Percentiles rank a stretch among this genome's conserved stretches.
phyloP scores from a whole-genome alignment of 1,140 invertebrate species.

The Eriosoma lanigerum region DNA sequence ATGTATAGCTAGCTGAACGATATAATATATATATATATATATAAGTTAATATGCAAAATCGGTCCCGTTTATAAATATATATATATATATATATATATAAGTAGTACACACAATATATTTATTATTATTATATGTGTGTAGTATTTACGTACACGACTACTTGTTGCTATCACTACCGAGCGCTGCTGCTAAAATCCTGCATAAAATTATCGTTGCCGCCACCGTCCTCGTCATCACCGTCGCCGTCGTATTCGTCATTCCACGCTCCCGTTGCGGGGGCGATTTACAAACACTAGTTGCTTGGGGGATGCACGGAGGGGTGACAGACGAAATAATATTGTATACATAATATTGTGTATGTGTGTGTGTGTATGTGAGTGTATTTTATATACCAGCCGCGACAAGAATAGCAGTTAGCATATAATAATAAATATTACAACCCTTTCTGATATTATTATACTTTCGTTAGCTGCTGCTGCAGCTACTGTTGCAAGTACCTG shows the following conservation, averaged over 20 bases:
- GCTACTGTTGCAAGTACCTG: not conserved
- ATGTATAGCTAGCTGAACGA: not conserved
- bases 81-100: not conserved
- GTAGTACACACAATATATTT: too few relatives aligned
- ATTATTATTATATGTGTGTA: too few relatives aligned
- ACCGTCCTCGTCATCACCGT: too few relatives aligned
- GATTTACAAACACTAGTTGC: slow-evolving; percentile 31
- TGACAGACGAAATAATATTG: not conserved
- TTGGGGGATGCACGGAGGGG: not conserved
- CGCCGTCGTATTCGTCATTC: not conserved
- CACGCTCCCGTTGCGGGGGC: not conserved
- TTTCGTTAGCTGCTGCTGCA: not conserved
- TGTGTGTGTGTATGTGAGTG: not conserved
- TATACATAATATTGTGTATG: not conserved
- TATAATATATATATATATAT: not conserved
- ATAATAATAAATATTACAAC: not conserved
- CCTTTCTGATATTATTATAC: not conserved
- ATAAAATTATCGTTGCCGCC: slow-evolving; percentile 30
- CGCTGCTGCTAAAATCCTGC: slow-evolving; percentile 30
- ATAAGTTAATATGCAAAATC: slow-evolving; percentile 4
- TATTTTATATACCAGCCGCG: not conserved
- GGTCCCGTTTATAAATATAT: not conserved
- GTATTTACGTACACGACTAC: not conserved
- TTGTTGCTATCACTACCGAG: slow-evolving; percentile 12
- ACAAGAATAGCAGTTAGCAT: not conserved